These are phyloP conservation scores for Cephus pygmeus DNA, from an alignment of 2,888 invertebrate genomes.

Conservation along the genomic window DNA sequence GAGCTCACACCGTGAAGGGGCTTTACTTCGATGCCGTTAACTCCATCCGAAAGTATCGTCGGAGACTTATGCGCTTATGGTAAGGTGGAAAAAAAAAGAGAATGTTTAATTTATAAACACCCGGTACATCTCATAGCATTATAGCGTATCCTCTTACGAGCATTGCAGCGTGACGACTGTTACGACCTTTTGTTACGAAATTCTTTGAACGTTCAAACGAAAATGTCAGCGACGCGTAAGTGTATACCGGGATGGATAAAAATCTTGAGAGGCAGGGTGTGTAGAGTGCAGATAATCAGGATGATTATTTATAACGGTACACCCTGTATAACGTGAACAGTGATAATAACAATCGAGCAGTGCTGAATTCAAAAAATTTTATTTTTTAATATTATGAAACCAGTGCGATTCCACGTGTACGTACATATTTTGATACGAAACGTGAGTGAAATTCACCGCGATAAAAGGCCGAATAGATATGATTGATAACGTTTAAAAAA, in stretches of 20 bases:
- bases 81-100: not conserved
- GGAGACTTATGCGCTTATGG: not conserved
- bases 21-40: not conserved
- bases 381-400: not conserved
- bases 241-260: not conserved
- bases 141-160: not conserved
- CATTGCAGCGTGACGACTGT: not conserved
- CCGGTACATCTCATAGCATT: not conserved
- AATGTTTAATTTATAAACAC: not conserved
- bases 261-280: not conserved
- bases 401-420: not conserved
- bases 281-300: not conserved
- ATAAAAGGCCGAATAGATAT: not conserved
- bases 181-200: not conserved
- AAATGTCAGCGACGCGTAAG: not conserved
- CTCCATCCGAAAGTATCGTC: not conserved
- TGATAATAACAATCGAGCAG: no score
- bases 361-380: no score
- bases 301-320: not conserved
- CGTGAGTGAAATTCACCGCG: not conserved
- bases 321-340: not conserved
- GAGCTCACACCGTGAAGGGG: not conserved
- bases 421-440: not conserved
- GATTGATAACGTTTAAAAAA: not conserved
- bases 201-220: not conserved